Conservation (phyloP, 2,113 vertebrate genomes). For the Brachyhypopomus gauderio region DNA sequence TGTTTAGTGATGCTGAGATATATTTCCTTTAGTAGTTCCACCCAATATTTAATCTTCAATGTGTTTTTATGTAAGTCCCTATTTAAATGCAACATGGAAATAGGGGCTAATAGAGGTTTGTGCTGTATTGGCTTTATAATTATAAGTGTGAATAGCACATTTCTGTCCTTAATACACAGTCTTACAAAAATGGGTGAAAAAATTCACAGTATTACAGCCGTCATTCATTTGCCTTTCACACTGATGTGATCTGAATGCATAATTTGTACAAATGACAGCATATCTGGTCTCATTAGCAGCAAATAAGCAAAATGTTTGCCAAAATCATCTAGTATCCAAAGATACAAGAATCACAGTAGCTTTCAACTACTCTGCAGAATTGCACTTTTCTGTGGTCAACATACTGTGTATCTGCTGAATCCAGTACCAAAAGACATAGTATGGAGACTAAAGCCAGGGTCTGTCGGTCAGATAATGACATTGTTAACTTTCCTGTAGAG, state of each 20-base stretch:
- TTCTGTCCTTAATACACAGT: background rate
- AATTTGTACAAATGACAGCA: constrained; percentile 4
- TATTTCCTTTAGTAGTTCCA: background rate
- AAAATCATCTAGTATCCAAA: background rate
- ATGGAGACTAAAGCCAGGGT: constrained; percentile 21
- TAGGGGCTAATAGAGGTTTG: background rate
- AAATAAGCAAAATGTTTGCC: background rate
- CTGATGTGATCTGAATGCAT: background rate
- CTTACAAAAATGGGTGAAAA: background rate
- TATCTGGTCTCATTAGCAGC: background rate
- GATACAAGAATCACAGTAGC: constrained; percentile 10
- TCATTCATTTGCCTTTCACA: background rate
- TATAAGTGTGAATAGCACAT: constrained; percentile 2
- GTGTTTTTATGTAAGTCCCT: background rate
- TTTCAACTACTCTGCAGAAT: constrained; percentile 1
- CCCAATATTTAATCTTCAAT: background rate
- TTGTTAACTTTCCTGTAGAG: constrained; percentile 38
- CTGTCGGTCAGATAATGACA: constrained; percentile 14
- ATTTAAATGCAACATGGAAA: background rate
- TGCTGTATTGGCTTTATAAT: background rate
- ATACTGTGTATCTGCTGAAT: background rate
- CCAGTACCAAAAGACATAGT: background rate
- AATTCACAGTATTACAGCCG: background rate
- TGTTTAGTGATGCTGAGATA: constrained; percentile 15
- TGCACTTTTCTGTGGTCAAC: background rate